phyloP scores from a whole-genome alignment of 2,888 invertebrate species.

The Alentia gelatinosa region DNA sequence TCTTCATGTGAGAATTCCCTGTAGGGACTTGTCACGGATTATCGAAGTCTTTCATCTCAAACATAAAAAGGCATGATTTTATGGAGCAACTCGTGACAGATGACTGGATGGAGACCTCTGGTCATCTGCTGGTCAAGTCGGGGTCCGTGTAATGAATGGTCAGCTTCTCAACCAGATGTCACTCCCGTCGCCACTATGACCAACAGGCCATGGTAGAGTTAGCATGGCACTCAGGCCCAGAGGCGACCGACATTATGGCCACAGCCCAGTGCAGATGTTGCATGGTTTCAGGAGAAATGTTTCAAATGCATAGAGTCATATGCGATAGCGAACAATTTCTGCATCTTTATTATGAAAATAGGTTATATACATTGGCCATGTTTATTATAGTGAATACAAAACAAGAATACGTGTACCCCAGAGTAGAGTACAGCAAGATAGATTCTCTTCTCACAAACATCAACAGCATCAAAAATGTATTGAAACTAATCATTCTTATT shows the following conservation, averaged over 20 bases:
- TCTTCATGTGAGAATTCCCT: not conserved
- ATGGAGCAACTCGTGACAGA: not conserved
- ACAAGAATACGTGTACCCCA: too few relatives aligned
- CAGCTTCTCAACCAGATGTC: conserved; percentile 33
- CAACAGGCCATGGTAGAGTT: not conserved
- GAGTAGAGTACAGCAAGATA: too few relatives aligned
- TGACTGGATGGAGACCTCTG: not conserved
- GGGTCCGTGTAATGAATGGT: conserved; percentile 1
- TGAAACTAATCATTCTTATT: too few relatives aligned
- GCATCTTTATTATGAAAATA: too few relatives aligned
- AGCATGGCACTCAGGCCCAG: conserved; percentile 4
- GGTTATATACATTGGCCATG: too few relatives aligned
- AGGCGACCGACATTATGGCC: not conserved
- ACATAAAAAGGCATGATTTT: not conserved
- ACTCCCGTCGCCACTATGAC: not conserved
- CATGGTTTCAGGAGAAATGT: not conserved
- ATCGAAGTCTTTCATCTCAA: not conserved
- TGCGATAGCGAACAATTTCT: too few relatives aligned
- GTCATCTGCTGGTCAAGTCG: conserved; percentile 9
- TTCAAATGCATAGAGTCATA: too few relatives aligned
- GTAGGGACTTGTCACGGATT: not conserved
- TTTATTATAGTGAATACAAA: too few relatives aligned
- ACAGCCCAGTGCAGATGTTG: not conserved
- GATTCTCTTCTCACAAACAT: too few relatives aligned
- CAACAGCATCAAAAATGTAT: too few relatives aligned